phyloP scores from a whole-genome alignment of 1,140 invertebrate genomes.

The Hycleus cichorii region DNA sequence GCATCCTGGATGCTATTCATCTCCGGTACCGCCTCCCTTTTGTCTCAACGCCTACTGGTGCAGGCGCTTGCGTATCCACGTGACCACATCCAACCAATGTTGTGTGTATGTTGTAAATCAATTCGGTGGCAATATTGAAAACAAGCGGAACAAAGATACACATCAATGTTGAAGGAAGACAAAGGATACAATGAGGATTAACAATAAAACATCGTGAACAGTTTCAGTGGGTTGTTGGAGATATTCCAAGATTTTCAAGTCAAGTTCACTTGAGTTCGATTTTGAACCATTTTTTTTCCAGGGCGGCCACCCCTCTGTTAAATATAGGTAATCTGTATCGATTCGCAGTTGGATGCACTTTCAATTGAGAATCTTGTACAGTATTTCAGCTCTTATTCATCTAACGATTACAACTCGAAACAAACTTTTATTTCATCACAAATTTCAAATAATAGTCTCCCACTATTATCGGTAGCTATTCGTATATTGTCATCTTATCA shows the following conservation, averaged over 20 bases:
- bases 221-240: slow-evolving; percentile 19
- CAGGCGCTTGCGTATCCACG: slow-evolving; percentile 25
- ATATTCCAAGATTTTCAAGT: slow-evolving; percentile 22
- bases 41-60: slow-evolving; percentile 27
- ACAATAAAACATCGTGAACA: slow-evolving; percentile 8
- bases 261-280: slow-evolving; percentile 25
- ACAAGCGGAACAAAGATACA: slow-evolving; percentile 15
- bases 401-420: no score
- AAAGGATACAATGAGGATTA: slow-evolving; percentile 9
- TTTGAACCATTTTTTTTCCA: background rate
- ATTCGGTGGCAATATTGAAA: slow-evolving; percentile 23
- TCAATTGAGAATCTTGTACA: background rate
- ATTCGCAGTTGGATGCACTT: slow-evolving; percentile 14
- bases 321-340: slow-evolving; percentile 29
- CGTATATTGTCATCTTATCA: no score
- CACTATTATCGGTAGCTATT: no score
- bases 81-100: slow-evolving; percentile 24
- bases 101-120: slow-evolving; percentile 26
- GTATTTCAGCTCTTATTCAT: background rate
- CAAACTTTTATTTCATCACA: no score
- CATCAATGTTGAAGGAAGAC: slow-evolving; percentile 11
- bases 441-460: no score
- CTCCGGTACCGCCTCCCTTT: slow-evolving; percentile 21
- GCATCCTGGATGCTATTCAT: slow-evolving; percentile 16
- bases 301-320: slow-evolving; percentile 18